phyloP scores from a whole-genome alignment of 2,888 invertebrate genomes.

The Isoperla grammatica region DNA sequence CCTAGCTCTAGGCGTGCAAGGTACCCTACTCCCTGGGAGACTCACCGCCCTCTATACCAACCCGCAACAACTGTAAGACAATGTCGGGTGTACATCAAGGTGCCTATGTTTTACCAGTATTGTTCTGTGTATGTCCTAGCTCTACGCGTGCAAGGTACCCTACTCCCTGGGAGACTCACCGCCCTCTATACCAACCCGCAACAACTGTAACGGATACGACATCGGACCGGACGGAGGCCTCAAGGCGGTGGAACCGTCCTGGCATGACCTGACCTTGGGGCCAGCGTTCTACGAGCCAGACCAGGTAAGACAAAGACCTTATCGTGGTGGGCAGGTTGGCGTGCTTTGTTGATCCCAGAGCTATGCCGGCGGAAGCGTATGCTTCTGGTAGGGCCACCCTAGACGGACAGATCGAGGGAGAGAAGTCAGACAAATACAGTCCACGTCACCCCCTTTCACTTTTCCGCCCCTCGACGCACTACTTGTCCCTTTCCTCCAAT shows the following conservation, averaged over 20 bases:
- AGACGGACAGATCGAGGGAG: too few species aligned
- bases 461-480: too few species aligned
- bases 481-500: too few species aligned
- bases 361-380: too few species aligned
- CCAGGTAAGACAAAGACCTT: slow-evolving; percentile 4
- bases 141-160: slow-evolving; percentile 8
- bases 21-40: background rate
- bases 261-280: slow-evolving; percentile 9
- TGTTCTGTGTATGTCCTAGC: background rate
- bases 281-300: slow-evolving; percentile 18
- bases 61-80: background rate
- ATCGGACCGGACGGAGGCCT: background rate
- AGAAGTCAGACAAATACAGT: too few species aligned
- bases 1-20: background rate
- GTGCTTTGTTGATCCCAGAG: too few species aligned
- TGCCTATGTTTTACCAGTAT: too few species aligned
- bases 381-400: too few species aligned
- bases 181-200: slow-evolving; percentile 12
- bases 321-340: too few species aligned
- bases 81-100: background rate
- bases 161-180: slow-evolving; percentile 1
- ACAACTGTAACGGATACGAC: slow-evolving; percentile 10
- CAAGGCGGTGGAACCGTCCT: background rate
- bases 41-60: background rate
- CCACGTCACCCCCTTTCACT: too few species aligned